phyloP scores from a whole-genome alignment of 2,113 vertebrate genomes.

The Apteryx mantelli region DNA sequence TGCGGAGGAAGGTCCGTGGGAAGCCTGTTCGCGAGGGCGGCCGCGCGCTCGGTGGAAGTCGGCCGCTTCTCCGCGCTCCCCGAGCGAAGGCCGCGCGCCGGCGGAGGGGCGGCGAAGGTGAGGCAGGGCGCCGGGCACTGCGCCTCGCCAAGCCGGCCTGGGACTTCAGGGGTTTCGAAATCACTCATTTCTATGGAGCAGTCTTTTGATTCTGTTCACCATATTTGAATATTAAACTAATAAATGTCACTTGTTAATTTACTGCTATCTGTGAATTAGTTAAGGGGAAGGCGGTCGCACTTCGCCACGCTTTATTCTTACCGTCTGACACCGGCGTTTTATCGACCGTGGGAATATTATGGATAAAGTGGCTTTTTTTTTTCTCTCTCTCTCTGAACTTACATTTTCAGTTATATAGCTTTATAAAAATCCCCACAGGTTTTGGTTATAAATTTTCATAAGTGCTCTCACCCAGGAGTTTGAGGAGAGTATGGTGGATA shows the following conservation, averaged over 20 bases:
- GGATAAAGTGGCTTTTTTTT: neutral
- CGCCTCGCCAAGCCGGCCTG: neutral
- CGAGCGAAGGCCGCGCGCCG: neutral
- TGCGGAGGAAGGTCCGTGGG: neutral
- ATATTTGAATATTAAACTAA: slow-evolving; percentile 74
- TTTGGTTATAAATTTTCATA: neutral
- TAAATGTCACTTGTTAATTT: slow-evolving; percentile 69
- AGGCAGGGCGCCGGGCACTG: neutral
- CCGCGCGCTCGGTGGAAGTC: neutral
- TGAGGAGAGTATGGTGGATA: neutral
- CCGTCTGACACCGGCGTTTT: neutral
- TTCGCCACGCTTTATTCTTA: neutral
- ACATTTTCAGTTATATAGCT: neutral
- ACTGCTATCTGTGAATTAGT: slow-evolving; percentile 70
- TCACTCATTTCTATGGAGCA: slow-evolving; percentile 45
- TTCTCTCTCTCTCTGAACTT: neutral
- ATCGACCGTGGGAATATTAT: neutral
- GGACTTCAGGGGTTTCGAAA: slow-evolving; percentile 48
- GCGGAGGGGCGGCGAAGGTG: neutral
- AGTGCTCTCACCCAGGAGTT: neutral
- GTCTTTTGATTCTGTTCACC: slow-evolving; percentile 66
- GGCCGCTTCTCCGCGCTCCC: neutral
- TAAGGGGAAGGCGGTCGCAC: slow-evolving; percentile 21
- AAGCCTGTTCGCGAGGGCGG: neutral
- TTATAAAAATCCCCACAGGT: neutral